Conservation (phyloP, 2,113 vertebrate species). For the Regulus satrapa region DNA sequence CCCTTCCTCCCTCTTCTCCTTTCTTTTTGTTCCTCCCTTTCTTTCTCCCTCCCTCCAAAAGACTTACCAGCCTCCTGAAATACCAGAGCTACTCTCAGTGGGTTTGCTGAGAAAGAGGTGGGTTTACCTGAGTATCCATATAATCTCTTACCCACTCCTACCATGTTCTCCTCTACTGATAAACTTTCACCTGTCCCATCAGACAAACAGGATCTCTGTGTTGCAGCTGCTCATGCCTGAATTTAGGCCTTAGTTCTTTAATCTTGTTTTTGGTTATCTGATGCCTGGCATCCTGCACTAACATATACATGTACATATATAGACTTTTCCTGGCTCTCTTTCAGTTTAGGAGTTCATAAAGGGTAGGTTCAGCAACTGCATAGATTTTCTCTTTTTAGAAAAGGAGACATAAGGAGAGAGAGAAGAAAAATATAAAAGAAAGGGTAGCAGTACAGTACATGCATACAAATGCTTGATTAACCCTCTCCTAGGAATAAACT, state of each 20-base stretch:
- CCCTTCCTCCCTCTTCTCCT: too few relatives aligned
- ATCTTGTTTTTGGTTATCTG: neutral
- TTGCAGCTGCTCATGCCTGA: neutral
- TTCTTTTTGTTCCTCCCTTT: too few relatives aligned
- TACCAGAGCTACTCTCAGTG: neutral
- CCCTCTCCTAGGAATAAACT: conserved; percentile 4
- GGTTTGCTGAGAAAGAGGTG: neutral
- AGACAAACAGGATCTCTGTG: neutral
- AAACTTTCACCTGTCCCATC: neutral
- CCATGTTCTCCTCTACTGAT: neutral
- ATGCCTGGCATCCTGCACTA: neutral
- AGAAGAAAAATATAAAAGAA: neutral
- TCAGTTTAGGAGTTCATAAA: conserved; percentile 18
- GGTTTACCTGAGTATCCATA: neutral
- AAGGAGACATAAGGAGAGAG: neutral
- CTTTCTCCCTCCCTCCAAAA: too few relatives aligned
- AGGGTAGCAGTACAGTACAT: neutral
- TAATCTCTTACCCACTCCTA: neutral
- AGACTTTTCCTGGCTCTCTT: neutral
- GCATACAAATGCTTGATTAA: conserved; percentile 48
- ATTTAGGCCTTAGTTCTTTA: neutral
- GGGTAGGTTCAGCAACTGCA: neutral
- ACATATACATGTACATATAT: neutral
- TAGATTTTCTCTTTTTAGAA: neutral
- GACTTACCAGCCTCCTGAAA: neutral